phyloP scores from a whole-genome alignment of 2,888 invertebrate genomes.

The Mylabris sibirica region DNA sequence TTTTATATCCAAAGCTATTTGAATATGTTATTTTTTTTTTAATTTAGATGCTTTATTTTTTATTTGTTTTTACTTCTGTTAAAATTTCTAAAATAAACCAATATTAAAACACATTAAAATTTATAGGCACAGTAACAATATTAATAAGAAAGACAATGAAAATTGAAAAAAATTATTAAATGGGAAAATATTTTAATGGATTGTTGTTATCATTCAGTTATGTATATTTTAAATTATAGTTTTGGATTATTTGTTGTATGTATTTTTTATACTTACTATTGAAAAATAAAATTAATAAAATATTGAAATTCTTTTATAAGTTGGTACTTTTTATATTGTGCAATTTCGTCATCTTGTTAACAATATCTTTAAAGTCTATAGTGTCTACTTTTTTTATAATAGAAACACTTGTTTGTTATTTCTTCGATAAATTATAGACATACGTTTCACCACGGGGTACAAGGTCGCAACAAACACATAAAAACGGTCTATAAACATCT shows the following conservation, averaged over 20 bases:
- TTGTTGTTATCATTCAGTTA: slow-evolving; percentile 33
- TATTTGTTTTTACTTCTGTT: background rate
- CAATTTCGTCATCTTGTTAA: background rate
- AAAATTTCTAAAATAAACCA: too few species aligned
- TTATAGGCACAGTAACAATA: background rate
- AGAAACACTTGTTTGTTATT: too few species aligned
- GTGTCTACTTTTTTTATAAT: too few species aligned
- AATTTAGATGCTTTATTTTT: slow-evolving; percentile 29
- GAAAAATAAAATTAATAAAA: slow-evolving; percentile 26
- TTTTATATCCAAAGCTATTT: background rate
- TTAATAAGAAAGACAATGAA: background rate
- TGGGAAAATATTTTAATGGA: slow-evolving; percentile 27
- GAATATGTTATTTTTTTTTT: slow-evolving; percentile 6
- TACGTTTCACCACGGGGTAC: too few species aligned
- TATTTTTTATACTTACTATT: slow-evolving; percentile 47
- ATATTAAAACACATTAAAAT: background rate
- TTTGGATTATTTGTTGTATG: slow-evolving; percentile 46
- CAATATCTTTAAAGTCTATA: background rate
- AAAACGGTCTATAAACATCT: too few species aligned
- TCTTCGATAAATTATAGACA: too few species aligned
- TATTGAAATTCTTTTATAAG: slow-evolving; percentile 1
- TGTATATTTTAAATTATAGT: slow-evolving; percentile 31
- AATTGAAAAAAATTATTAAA: background rate
- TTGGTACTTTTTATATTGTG: background rate
- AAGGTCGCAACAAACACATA: too few species aligned